Evolutionary conservation across 1,140 invertebrate genomes (phyloP).

Genomic region (Temnothorax longispinosus): DNA sequence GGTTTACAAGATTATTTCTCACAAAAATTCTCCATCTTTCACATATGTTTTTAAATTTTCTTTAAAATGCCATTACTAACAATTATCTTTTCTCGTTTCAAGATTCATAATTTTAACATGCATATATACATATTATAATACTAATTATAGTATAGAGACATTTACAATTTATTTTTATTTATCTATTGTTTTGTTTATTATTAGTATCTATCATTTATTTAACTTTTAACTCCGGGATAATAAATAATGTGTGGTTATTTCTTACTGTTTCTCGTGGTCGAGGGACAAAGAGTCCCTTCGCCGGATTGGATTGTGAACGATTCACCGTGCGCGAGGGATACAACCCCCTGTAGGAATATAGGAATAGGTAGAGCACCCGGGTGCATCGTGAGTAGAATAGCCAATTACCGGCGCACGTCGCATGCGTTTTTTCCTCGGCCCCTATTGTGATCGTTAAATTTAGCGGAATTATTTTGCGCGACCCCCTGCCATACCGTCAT

Average conservation of each 20-base stretch:
- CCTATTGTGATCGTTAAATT: conserved; percentile 74
- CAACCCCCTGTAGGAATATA: not conserved
- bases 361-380: not conserved
- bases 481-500: conserved; percentile 22
- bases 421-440: conserved; percentile 32
- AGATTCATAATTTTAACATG: not conserved
- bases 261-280: not conserved
- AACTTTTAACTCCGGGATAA: not conserved
- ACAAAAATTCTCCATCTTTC: not conserved
- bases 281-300: conserved; percentile 43
- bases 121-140: not conserved
- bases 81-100: not conserved
- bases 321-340: not conserved
- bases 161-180: not conserved
- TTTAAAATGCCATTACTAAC: not conserved
- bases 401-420: conserved; percentile 68
- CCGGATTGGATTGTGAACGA: conserved; percentile 42
- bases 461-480: conserved; percentile 73
- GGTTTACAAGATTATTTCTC: not conserved
- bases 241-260: not conserved
- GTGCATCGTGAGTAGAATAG: conserved; percentile 66
- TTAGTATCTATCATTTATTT: no score
- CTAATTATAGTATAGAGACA: not conserved
- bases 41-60: not conserved
- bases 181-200: not conserved